Base-by-base conservation (phyloP, 53 echinoderm and acorn worm species). In the Luidia sarsii region DNA sequence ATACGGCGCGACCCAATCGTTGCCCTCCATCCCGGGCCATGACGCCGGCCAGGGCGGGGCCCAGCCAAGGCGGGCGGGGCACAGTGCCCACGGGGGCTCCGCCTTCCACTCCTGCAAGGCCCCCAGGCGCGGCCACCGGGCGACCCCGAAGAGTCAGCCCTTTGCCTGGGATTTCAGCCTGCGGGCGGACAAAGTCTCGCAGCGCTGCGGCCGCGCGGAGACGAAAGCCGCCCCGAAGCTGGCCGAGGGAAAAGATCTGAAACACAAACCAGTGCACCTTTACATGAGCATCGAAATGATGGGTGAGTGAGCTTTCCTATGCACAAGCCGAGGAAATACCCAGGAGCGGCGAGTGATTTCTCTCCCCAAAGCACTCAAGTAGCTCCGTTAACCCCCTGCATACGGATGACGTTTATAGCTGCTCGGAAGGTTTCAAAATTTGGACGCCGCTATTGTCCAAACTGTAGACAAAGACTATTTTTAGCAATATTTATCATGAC, bases 231-330 rank as follows among this genome's bases (percentile, higher is more conserved):
- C 61, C 30, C 28, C 74, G 25, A 38, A 55, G 30, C 43, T 24
- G 2, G 39, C 55, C 21, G 10, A 8, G 0, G 29, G 2, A 24
- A 27, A 41, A 31, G 45, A 25, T 43, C 33, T 45, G 59, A 48
- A 13, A 23, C 41, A 54, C 28, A 77, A 61, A 77, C 77, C 77
- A 19, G 77, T 77, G 19, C 77, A 77, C 48, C 48, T 77, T 33
- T 77, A 77, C 77, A 77, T 61, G 77, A 41, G 77, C 33, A 48
- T 77, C 10, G 77, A 77, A 45, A 60, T 77, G 77, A 77, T 77
- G 77, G 77, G 77, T 77, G 61, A 77, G 77, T 45, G n/a, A n/a
- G n/a, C n/a, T n/a, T n/a, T n/a, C n/a, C n/a, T n/a, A n/a, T n/a
- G n/a, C n/a, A n/a, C n/a, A n/a, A n/a, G n/a, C n/a, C n/a, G n/a